These are phyloP conservation scores for Phyto melanocephala DNA, from an alignment of 2,888 invertebrate species.

Conservation along the genomic window DNA sequence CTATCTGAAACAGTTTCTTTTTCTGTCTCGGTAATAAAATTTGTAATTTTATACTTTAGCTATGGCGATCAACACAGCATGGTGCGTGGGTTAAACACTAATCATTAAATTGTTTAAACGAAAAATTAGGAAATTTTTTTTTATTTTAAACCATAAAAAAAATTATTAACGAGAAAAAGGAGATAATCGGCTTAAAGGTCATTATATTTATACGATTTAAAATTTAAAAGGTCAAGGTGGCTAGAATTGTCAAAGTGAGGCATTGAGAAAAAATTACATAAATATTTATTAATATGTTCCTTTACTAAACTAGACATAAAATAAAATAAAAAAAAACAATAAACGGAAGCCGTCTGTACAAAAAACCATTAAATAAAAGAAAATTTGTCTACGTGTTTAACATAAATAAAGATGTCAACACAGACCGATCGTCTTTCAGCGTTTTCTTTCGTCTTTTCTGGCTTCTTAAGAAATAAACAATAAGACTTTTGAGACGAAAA, in stretches of 20 bases:
- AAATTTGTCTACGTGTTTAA: slow-evolving; percentile 56
- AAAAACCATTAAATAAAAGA: slow-evolving; percentile 42
- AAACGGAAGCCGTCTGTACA: slow-evolving; percentile 60
- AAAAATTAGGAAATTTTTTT: slow-evolving; percentile 6
- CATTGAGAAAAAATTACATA: not conserved
- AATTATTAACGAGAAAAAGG: not conserved
- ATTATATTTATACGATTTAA: not conserved
- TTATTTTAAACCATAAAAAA: not conserved
- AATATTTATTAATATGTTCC: not conserved
- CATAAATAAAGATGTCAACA: slow-evolving; percentile 62
- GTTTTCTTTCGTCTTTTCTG: not conserved
- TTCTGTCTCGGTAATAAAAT: slow-evolving; percentile 16
- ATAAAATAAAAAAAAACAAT: not conserved
- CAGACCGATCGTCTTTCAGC: not conserved
- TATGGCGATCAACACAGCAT: not conserved
- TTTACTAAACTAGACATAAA: not conserved
- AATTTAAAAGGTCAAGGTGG: slow-evolving; percentile 44
- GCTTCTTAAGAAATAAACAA: not conserved
- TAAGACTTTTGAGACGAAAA: slow-evolving; percentile 19
- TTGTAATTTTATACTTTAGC: not conserved
- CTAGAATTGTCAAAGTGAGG: not conserved
- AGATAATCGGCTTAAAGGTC: slow-evolving; percentile 52
- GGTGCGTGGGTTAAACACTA: slow-evolving; percentile 46
- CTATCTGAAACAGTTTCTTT: not conserved
- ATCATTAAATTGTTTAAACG: slow-evolving; percentile 5